Evolutionary conservation across 2,113 vertebrate genomes (phyloP).

Genomic region (Procavia capensis): DNA sequence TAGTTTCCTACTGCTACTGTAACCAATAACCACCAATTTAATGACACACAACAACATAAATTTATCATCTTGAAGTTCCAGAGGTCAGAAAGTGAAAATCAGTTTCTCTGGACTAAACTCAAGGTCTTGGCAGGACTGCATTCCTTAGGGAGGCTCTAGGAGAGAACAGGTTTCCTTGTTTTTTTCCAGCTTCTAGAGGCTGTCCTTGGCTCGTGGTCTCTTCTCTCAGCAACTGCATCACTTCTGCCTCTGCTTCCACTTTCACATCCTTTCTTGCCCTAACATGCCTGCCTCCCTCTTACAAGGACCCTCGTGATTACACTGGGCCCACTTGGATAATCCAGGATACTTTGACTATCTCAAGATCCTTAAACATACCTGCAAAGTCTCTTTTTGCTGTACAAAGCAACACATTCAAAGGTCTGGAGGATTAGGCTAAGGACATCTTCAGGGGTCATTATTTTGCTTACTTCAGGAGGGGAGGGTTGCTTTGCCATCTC

Average conservation of each 20-base stretch:
- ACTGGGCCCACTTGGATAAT: background rate
- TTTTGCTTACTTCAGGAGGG: background rate
- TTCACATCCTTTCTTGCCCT: background rate
- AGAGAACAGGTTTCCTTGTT: background rate
- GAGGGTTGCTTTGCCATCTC: background rate
- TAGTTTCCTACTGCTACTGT: background rate
- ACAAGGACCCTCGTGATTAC: background rate
- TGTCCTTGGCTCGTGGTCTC: background rate
- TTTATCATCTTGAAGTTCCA: background rate
- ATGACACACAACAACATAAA: background rate
- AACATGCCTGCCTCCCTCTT: background rate
- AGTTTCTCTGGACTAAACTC: background rate
- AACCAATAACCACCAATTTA: background rate
- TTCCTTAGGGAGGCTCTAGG: background rate
- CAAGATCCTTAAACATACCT: background rate
- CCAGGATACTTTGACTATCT: background rate
- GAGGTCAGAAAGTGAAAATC: background rate
- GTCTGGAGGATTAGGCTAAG: background rate
- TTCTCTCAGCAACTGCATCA: background rate
- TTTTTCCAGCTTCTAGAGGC: background rate
- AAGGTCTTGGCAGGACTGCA: background rate
- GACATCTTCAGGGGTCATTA: background rate
- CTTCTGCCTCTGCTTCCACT: background rate
- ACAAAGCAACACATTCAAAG: background rate
- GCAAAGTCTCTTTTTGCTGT: background rate